Conservation (phyloP, 2,113 vertebrate species). For the Proterorhinus semilunaris region DNA sequence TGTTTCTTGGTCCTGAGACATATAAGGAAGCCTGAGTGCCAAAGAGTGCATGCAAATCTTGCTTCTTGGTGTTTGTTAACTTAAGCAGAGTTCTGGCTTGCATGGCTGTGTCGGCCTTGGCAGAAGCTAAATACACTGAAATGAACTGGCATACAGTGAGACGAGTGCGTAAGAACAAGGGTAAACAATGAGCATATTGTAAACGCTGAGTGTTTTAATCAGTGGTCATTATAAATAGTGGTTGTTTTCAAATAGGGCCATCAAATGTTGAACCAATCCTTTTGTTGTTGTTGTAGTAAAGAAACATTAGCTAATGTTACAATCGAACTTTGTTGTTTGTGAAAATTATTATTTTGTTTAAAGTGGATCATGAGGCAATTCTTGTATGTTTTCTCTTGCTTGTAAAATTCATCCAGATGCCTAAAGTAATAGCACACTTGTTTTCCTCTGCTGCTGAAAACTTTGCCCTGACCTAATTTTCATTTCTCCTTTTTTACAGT, state of each 20-base stretch:
- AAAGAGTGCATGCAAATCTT: background rate
- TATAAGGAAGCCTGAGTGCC: background rate
- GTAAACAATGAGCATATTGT: constrained; percentile 9
- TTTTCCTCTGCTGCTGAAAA: background rate
- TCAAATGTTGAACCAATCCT: background rate
- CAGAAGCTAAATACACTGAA: constrained; percentile 7
- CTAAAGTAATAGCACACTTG: background rate
- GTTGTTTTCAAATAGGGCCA: background rate
- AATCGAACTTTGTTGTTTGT: background rate
- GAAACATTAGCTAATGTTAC: background rate
- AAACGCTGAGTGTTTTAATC: background rate
- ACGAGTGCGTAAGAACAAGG: constrained; percentile 3
- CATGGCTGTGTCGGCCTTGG: constrained; percentile 3
- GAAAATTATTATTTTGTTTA: too few relatives aligned
- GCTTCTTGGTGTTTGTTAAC: constrained; percentile 5
- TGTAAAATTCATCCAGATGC: background rate
- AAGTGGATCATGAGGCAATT: background rate
- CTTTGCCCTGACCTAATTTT: background rate
- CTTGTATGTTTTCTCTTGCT: background rate
- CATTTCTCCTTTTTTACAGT: background rate
- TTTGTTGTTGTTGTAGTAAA: background rate
- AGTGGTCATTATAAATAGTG: background rate
- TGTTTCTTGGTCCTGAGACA: background rate
- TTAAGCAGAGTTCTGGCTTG: background rate
- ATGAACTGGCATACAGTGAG: constrained; percentile 3